These are phyloP conservation scores for Paracanthobrama guichenoti DNA, from an alignment of 2,113 vertebrate genomes.

Conservation along the genomic window DNA sequence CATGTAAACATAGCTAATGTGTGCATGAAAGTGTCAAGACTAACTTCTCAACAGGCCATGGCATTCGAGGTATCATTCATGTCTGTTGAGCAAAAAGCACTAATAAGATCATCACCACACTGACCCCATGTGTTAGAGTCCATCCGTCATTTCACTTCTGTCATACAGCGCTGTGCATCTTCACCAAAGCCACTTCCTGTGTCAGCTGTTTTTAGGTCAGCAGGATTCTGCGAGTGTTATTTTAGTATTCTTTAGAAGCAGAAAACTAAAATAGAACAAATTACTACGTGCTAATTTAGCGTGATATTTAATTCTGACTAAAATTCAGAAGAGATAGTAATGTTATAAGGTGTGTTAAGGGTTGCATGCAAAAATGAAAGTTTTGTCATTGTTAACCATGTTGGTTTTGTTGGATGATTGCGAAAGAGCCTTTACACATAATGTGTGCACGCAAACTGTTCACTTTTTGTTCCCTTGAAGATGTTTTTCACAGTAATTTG, in stretches of 20 bases:
- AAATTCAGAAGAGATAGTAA: background rate
- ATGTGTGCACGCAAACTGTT: background rate
- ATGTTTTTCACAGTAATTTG: background rate
- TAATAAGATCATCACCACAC: slow-evolving; percentile 1
- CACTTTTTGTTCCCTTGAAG: background rate
- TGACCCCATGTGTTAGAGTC: background rate
- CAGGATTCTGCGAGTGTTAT: background rate
- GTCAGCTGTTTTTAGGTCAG: slow-evolving; percentile 15
- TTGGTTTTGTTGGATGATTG: background rate
- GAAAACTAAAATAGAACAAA: slow-evolving; percentile 4
- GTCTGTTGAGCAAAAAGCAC: background rate
- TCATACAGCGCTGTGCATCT: background rate
- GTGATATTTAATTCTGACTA: background rate
- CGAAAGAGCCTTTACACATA: background rate
- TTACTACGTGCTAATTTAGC: background rate
- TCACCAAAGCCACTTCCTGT: slow-evolving; percentile 29
- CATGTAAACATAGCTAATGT: slow-evolving; percentile 6
- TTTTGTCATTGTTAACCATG: background rate
- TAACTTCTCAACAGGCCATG: background rate
- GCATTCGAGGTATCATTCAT: background rate
- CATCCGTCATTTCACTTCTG: background rate
- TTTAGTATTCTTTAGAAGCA: background rate
- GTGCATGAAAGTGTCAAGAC: background rate
- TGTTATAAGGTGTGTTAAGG: background rate
- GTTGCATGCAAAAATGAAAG: background rate